Base-by-base conservation (phyloP, 2,113 vertebrate species). In the Pavo muticus region DNA sequence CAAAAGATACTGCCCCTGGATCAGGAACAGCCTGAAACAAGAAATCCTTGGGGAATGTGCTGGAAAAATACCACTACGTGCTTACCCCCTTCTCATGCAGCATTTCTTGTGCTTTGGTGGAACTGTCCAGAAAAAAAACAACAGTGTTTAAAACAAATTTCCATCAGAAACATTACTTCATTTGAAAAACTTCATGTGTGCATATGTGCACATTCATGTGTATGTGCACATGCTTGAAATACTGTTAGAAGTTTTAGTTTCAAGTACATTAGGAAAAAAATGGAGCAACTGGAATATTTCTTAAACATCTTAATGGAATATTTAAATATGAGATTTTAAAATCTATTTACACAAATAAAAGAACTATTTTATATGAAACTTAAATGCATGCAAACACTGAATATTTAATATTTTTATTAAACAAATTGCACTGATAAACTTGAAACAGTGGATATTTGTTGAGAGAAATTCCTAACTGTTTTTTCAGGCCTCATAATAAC, bases 381-480 rank as follows among this genome's bases (percentile, higher is more conserved):
- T n/a, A 59, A 59, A 59, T 59, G 56, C 32, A 59, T 7, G 10
- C 32, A 59, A n/a, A n/a, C 32, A 7, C 11, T n/a, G 56, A n/a
- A n/a, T 59, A 59, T 59, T 59, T 59, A 20, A 12, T 59, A 8
- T 45, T 40, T 60, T 65, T 32, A 47, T 84, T 40, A 19, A 88
- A 0, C 1, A 69, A 69, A 39, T 40, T 44, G 0, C 40, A 86
- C 50, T 81, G 20, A 56, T 19, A 81, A 37, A 39, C 3, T 71
- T 1, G 0, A 64, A 80, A 1, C 1, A 80, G 67, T 24, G 4
- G 8, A 37, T 37, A 20, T 65, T 61, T 59, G 30, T 37, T 17
- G 3, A 2, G 3, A 2, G 1, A 0, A 23, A 74, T 45, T 74
- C 12, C 39, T 54, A 32, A 80, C 57, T 14, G 4, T 0, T 45